These are phyloP conservation scores for Gymnothorax javanicus DNA, from an alignment of 2,797 vertebrate species.

Conservation along the genomic window DNA sequence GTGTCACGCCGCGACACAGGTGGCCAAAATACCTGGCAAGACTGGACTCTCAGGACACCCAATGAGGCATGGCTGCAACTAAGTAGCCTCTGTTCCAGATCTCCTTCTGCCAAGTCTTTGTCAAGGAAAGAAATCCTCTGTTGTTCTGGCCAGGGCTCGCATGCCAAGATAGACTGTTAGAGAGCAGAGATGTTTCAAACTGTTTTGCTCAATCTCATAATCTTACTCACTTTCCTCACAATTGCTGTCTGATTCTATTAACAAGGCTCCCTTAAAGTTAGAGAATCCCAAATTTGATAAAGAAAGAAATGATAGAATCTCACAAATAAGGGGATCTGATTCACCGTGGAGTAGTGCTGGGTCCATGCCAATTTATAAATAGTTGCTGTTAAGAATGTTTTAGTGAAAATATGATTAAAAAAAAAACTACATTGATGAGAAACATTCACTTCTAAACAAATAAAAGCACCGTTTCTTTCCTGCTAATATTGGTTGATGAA, in stretches of 20 bases:
- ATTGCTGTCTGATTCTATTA: not conserved
- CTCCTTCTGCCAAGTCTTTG: not conserved
- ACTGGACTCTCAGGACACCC: not conserved
- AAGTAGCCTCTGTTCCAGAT: conserved; percentile 15
- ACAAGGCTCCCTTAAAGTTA: not conserved
- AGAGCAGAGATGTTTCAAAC: not conserved
- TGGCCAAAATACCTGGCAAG: not conserved
- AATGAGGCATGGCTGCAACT: conserved; percentile 12
- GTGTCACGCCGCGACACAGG: not conserved
- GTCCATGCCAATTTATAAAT: not conserved
- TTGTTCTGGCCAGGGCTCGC: not conserved
- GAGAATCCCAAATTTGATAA: not conserved
- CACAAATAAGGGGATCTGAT: not conserved
- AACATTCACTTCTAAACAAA: too few relatives aligned
- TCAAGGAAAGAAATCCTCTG: not conserved
- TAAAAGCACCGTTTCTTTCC: too few relatives aligned
- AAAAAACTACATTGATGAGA: too few relatives aligned
- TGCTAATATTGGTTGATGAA: too few relatives aligned
- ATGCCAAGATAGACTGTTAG: not conserved
- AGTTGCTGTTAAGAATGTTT: not conserved
- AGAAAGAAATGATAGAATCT: not conserved
- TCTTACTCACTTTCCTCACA: not conserved
- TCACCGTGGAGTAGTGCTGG: not conserved
- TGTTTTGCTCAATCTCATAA: not conserved
- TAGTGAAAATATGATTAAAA: not conserved